Evolutionary conservation across 1,140 invertebrate genomes (phyloP).

Genomic region (Lutraria rhynchaena): DNA sequence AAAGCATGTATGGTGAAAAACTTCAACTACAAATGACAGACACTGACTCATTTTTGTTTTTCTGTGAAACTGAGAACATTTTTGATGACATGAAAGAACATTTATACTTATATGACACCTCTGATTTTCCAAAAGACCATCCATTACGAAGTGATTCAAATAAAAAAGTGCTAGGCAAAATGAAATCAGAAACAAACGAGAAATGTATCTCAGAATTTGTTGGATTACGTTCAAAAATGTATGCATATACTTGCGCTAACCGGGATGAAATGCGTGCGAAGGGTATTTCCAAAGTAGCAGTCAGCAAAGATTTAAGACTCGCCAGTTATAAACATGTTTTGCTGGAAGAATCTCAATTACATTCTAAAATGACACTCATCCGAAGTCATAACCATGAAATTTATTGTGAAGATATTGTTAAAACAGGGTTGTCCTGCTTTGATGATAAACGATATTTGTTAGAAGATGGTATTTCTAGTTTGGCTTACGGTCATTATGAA

Average conservation of each 20-base stretch:
- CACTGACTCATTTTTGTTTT: constrained; percentile 81
- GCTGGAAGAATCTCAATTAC: constrained; percentile 19
- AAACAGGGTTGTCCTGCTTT: constrained; percentile 15
- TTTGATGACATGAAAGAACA: constrained; percentile 13
- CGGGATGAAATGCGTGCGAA: constrained; percentile 67
- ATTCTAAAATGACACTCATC: constrained; percentile 18
- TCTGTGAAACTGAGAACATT: constrained; percentile 77
- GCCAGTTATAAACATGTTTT: constrained; percentile 36
- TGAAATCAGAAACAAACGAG: constrained; percentile 83
- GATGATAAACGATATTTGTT: too few relatives aligned
- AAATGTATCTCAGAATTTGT: constrained; percentile 42
- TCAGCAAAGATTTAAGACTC: constrained; percentile 36
- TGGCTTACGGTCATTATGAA: constrained; percentile 19
- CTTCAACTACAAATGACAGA: constrained; percentile 77
- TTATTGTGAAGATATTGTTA: constrained; percentile 10
- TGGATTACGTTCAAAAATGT: constrained; percentile 81
- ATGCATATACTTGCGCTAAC: constrained; percentile 68
- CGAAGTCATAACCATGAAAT: constrained; percentile 34
- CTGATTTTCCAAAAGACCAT: constrained; percentile 24
- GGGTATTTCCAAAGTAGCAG: constrained; percentile 38
- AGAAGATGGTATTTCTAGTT: constrained; percentile 2
- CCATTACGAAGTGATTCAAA: constrained; percentile 71
- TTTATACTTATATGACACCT: constrained; percentile 20
- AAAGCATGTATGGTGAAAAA: constrained; percentile 68
- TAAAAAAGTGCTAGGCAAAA: constrained; percentile 82